A percentile compares a stretch with the other conserved stretches of the same genome.
phyloP scores from a whole-genome alignment of 1,140 invertebrate species.

The Centruroides vittatus region DNA sequence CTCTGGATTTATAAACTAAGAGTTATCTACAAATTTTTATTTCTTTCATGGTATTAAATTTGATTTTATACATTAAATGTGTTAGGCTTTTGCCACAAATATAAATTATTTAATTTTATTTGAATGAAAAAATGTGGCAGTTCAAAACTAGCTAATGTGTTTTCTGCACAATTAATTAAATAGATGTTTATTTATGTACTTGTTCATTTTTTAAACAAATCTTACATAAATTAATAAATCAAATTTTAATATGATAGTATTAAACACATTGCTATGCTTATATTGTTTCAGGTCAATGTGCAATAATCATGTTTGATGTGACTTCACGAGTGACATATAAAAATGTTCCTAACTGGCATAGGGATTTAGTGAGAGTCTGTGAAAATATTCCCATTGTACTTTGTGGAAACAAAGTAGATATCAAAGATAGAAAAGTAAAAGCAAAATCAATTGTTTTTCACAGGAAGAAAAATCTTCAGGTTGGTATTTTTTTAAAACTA shows the following conservation, averaged over 20 bases:
- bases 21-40: too few species aligned
- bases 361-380: conserved; percentile 95
- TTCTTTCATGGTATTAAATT: too few species aligned
- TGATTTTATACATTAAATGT: too few species aligned
- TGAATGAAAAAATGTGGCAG: too few species aligned
- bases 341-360: conserved; percentile 99
- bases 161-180: too few species aligned
- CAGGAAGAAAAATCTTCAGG: conserved; percentile 98
- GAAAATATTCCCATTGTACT: conserved; percentile 98
- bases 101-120: too few species aligned
- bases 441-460: conserved; percentile 99
- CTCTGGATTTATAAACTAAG: too few species aligned
- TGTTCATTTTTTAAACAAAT: too few species aligned
- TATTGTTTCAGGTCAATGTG: conserved; percentile 67
- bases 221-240: too few species aligned
- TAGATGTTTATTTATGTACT: too few species aligned
- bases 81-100: too few species aligned
- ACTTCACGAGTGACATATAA: conserved; percentile 98
- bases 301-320: conserved; percentile 99
- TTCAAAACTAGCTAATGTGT: too few species aligned
- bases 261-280: neutral
- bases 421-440: conserved; percentile 99
- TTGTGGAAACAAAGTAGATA: conserved; percentile 93
- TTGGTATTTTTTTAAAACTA: conserved; percentile 49
- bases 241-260: neutral